Conservation (phyloP, 2,113 vertebrate species). For the Speoplatyrhinus poulsoni region DNA sequence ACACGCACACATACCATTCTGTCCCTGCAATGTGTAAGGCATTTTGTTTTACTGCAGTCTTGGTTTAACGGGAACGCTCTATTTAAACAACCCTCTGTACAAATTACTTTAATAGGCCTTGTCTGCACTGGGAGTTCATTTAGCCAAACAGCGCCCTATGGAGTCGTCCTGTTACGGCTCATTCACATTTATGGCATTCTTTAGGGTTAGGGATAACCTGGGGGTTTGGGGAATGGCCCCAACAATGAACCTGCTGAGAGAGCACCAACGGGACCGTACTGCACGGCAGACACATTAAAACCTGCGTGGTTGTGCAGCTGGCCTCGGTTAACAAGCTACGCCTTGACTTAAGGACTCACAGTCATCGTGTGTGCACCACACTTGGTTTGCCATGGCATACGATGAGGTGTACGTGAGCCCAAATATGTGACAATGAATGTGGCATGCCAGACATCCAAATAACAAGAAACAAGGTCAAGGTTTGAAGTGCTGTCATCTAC, state of each 20-base stretch:
- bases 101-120: constrained; percentile 64
- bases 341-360: constrained; percentile 20
- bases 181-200: constrained; percentile 46
- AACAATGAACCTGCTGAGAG: constrained; percentile 31
- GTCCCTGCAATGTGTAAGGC: constrained; percentile 47
- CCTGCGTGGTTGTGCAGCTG: constrained; percentile 37
- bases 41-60: constrained; percentile 61
- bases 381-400: background rate
- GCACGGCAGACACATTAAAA: background rate
- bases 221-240: constrained; percentile 27
- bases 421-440: constrained; percentile 2
- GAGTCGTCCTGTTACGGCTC: constrained; percentile 42
- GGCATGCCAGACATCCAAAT: constrained; percentile 14
- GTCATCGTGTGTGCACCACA: constrained; percentile 21
- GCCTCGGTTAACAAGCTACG: constrained; percentile 33
- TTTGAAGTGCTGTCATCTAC: no score
- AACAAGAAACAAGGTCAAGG: background rate
- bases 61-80: constrained; percentile 63
- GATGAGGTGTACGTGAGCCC: background rate
- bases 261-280: background rate
- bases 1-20: constrained; percentile 5
- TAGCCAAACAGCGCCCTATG: constrained; percentile 45
- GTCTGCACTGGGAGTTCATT: constrained; percentile 56
- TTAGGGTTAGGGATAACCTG: constrained; percentile 29
- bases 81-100: constrained; percentile 65